These are phyloP conservation scores for Villa cingulata DNA, from an alignment of 2,888 invertebrate genomes.

Conservation along the genomic window DNA sequence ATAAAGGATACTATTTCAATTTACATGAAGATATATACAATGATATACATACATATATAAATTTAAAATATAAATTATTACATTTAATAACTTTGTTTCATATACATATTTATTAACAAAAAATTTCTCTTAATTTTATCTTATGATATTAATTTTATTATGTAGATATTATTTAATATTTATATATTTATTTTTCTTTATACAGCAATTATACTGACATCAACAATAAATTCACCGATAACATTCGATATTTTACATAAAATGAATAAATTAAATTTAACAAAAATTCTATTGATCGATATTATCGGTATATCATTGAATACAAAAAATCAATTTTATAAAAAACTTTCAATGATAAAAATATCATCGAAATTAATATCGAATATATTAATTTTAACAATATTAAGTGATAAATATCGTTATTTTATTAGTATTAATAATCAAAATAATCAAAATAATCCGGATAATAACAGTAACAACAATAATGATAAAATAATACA, in stretches of 20 bases:
- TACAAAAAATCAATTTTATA: constrained; percentile 31
- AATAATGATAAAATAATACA: too few species aligned
- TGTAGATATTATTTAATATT: background rate
- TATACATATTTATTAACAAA: too few species aligned
- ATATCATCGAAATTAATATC: constrained; percentile 22
- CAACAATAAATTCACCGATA: constrained; percentile 10
- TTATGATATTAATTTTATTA: too few species aligned
- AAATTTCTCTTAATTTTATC: too few species aligned
- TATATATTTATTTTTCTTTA: background rate
- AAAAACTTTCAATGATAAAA: constrained; percentile 26
- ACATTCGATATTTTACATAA: background rate
- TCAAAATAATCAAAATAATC: background rate
- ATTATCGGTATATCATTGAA: constrained; percentile 33
- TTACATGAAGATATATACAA: too few species aligned
- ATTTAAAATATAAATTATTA: too few species aligned
- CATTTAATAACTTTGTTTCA: too few species aligned
- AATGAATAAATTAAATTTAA: constrained; percentile 12
- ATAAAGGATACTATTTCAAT: too few species aligned
- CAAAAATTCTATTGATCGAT: constrained; percentile 34
- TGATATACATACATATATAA: too few species aligned
- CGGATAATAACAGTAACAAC: too few species aligned
- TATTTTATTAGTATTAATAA: constrained; percentile 29
- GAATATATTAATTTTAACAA: constrained; percentile 33
- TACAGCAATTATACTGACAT: constrained; percentile 13
- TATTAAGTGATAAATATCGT: constrained; percentile 35